These are phyloP conservation scores for Dreissena rostriformis DNA, from an alignment of 1,140 invertebrate species.

Conservation along the genomic window DNA sequence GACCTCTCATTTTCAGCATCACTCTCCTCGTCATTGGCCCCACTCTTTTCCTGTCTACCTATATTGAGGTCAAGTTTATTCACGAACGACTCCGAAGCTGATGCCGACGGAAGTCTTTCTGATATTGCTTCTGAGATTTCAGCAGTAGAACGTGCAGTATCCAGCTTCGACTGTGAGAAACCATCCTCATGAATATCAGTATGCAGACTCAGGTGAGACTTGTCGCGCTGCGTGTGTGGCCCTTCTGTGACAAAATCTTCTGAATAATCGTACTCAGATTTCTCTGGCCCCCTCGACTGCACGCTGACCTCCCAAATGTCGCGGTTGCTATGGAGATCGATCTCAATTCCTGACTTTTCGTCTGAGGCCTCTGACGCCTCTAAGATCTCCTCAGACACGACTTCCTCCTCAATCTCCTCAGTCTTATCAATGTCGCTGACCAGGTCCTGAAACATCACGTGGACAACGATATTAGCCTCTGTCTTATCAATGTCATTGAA, in stretches of 20 bases:
- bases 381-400: conserved; percentile 48
- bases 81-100: conserved; percentile 39
- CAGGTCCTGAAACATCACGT: not conserved
- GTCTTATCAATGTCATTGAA: conserved; percentile 47
- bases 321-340: conserved; percentile 22
- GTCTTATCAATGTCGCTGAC: conserved; percentile 48
- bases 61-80: conserved; percentile 45
- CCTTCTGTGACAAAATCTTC: conserved; percentile 64
- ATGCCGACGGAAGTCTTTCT: conserved; percentile 34
- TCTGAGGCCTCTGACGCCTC: conserved; percentile 40
- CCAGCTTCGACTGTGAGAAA: conserved; percentile 28
- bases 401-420: conserved; percentile 67
- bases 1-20: conserved; percentile 64
- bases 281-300: conserved; percentile 16
- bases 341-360: conserved; percentile 43
- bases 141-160: conserved; percentile 49
- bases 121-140: conserved; percentile 65
- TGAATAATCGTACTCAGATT: conserved; percentile 63
- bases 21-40: conserved; percentile 31
- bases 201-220: conserved; percentile 52
- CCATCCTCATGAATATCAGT: conserved; percentile 29
- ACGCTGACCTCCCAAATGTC: conserved; percentile 48
- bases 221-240: conserved; percentile 40
- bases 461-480: no score
- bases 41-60: not conserved